A percentile compares a stretch with the other conserved stretches of the same genome.
Conservation (phyloP, 2,113 vertebrate genomes). For the Ivindomyrus marchei region DNA sequence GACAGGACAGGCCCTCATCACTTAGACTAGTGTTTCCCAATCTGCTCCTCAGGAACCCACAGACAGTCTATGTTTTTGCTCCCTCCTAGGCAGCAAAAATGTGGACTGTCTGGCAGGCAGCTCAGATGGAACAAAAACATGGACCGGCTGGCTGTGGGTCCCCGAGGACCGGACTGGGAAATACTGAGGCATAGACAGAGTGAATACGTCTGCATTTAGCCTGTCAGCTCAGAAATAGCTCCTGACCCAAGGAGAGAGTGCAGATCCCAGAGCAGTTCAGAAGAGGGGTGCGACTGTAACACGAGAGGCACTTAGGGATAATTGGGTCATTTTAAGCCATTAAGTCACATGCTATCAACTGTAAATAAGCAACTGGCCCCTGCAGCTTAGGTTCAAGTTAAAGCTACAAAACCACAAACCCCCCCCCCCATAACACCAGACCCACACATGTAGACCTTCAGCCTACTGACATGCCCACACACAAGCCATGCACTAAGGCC, state of each 20-base stretch:
- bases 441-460: no score
- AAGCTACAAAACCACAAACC: background rate
- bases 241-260: background rate
- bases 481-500: no score
- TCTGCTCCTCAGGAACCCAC: background rate
- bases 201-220: background rate
- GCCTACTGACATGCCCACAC: no score
- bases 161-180: background rate
- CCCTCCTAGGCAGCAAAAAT: background rate
- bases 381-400: background rate
- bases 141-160: background rate
- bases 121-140: background rate
- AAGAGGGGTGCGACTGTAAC: background rate
- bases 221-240: background rate
- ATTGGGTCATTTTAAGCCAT: background rate
- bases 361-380: background rate
- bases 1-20: background rate
- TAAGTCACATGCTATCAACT: background rate
- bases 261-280: background rate
- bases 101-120: background rate
- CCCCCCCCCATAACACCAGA: no score
- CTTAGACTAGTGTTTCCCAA: background rate
- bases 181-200: background rate
- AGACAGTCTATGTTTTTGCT: background rate
- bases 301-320: background rate